phyloP scores from a whole-genome alignment of 2,113 vertebrate genomes.

The Blennius ocellaris region DNA sequence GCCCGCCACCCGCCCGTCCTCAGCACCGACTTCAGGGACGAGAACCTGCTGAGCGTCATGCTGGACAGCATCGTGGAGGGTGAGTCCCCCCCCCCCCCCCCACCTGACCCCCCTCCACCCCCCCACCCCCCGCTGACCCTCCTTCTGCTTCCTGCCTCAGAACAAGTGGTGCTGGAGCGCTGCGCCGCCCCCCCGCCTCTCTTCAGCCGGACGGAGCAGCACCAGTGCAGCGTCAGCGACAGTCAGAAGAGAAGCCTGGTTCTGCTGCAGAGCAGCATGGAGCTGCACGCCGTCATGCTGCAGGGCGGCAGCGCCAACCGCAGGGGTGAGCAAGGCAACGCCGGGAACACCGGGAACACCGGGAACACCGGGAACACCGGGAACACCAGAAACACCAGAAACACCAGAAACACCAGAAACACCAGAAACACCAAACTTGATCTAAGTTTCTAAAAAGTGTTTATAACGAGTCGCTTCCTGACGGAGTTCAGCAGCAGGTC shows the following conservation, averaged over 20 bases:
- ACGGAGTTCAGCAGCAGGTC: too few species aligned
- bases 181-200: rapidly evolving
- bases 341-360: too few species aligned
- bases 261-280: constrained; percentile 43
- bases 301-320: constrained; percentile 56
- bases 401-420: too few species aligned
- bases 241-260: constrained; percentile 63
- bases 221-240: constrained; percentile 58
- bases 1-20: neutral
- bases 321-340: constrained; percentile 66
- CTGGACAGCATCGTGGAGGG: constrained; percentile 73
- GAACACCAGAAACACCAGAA: too few species aligned
- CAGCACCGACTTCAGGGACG: constrained; percentile 64
- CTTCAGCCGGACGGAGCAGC: constrained; percentile 16
- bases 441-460: too few species aligned
- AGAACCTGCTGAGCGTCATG: constrained; percentile 66
- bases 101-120: too few species aligned
- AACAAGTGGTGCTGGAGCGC: constrained; percentile 25
- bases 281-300: constrained; percentile 74
- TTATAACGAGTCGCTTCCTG: too few species aligned
- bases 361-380: too few species aligned
- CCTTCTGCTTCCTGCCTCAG: constrained; percentile 27
- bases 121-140: too few species aligned
- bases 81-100: too few species aligned
- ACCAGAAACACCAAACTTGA: too few species aligned